Evolutionary conservation across 2,797 vertebrate species (phyloP).

Genomic region (Uromys caudimaculatus): DNA sequence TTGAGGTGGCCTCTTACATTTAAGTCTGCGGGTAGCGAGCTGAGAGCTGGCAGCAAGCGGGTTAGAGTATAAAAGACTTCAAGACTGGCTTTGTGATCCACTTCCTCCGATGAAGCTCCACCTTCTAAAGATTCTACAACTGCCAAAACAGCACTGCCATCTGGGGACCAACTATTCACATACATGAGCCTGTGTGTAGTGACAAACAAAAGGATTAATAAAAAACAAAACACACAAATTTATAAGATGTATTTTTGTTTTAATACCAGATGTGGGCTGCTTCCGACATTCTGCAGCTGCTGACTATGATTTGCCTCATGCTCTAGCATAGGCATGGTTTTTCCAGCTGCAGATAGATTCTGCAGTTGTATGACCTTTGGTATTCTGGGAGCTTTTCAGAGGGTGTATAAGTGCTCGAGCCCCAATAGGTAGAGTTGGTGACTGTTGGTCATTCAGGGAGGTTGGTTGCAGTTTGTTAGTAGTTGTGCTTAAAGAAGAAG

Average conservation of each 20-base stretch:
- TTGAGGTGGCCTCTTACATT: background rate
- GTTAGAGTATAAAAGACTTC: background rate
- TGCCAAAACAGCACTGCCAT: background rate
- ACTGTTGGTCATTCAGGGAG: background rate
- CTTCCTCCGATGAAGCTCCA: background rate
- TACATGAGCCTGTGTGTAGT: background rate
- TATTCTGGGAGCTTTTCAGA: background rate
- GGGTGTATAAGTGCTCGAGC: background rate
- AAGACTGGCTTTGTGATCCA: background rate
- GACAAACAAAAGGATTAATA: background rate
- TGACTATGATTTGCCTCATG: background rate
- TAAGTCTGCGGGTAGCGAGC: background rate
- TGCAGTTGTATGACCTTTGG: background rate
- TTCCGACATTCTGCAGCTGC: background rate
- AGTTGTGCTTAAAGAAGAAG: background rate
- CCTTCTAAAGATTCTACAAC: background rate
- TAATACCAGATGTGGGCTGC: background rate
- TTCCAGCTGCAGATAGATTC: background rate
- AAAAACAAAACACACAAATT: background rate
- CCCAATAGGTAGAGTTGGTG: background rate
- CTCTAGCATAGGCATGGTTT: background rate
- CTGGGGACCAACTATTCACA: background rate
- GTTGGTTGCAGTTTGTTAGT: background rate
- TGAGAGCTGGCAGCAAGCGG: background rate
- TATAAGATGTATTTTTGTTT: background rate